phyloP scores from a whole-genome alignment of 64 coral and sea anemone species.

The Astreopora myriophthalma region DNA sequence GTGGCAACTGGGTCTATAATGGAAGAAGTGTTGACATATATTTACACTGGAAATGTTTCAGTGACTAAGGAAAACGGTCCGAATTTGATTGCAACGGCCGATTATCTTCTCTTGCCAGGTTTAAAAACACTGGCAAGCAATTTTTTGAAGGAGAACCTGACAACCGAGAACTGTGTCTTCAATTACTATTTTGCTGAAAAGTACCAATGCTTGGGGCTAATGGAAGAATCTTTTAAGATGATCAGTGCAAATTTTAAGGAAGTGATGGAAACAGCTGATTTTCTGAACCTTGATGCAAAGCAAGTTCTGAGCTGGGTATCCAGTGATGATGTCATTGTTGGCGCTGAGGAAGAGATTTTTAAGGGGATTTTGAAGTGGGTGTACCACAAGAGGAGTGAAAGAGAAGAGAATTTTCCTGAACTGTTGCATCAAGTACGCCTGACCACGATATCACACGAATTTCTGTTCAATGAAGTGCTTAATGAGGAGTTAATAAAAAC shows the following conservation, averaged over 20 bases:
- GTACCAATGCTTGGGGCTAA: neutral
- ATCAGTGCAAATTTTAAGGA: neutral
- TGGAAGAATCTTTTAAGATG: neutral
- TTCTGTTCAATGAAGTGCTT: neutral
- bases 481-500: neutral
- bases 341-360: conserved; percentile 12
- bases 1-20: conserved; percentile 1
- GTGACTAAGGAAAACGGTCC: neutral
- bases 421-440: neutral
- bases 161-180: neutral
- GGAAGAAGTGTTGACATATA: neutral
- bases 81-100: neutral
- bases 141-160: neutral
- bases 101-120: conserved; percentile 1
- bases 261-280: neutral
- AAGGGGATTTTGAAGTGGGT: conserved; percentile 11
- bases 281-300: neutral
- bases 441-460: neutral
- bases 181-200: neutral
- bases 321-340: neutral
- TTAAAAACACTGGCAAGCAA: neutral
- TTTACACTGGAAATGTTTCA: conserved; percentile 2
- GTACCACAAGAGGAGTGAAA: neutral
- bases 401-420: neutral
- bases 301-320: neutral